These are phyloP conservation scores for Aplochiton taeniatus DNA, from an alignment of 2,797 vertebrate genomes.

Conservation along the genomic window DNA sequence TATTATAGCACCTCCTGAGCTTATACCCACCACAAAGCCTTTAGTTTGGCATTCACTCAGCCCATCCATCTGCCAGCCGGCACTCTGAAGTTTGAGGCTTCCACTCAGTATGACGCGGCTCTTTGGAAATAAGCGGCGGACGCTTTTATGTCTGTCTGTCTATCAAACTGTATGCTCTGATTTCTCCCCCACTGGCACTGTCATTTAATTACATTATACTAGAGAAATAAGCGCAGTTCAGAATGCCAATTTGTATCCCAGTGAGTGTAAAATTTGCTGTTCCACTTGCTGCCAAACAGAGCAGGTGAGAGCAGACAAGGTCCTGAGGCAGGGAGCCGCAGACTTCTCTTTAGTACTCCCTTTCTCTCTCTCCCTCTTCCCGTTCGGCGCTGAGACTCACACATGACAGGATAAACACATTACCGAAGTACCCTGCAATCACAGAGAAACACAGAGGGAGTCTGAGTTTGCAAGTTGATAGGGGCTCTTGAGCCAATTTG, in stretches of 20 bases:
- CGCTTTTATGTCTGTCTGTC: conserved; percentile 72
- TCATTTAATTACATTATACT: conserved; percentile 77
- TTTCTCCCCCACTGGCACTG: conserved; percentile 72
- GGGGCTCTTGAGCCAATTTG: conserved; percentile 42
- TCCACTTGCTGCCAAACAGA: conserved; percentile 65
- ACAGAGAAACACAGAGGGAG: conserved; percentile 41
- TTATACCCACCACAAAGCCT: conserved; percentile 47
- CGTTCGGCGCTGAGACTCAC: conserved; percentile 32
- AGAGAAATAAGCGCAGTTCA: conserved; percentile 66
- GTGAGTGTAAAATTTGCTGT: conserved; percentile 76
- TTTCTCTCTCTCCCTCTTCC: conserved; percentile 8
- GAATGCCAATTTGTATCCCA: conserved; percentile 74
- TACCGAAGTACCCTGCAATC: conserved; percentile 54
- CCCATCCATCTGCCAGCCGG: conserved; percentile 57
- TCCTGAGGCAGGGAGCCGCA: conserved; percentile 68
- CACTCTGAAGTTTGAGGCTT: conserved; percentile 67
- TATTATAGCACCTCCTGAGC: conserved; percentile 59
- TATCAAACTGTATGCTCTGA: conserved; percentile 71
- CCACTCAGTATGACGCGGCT: conserved; percentile 56
- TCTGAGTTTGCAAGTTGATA: conserved; percentile 33
- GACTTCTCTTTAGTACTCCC: conserved; percentile 41
- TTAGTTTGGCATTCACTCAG: conserved; percentile 64
- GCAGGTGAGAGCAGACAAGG: conserved; percentile 69
- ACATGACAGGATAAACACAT: conserved; percentile 57
- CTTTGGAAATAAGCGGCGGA: conserved; percentile 54